phyloP scores from a whole-genome alignment of 2,113 vertebrate genomes.

The Setophaga petechia region DNA sequence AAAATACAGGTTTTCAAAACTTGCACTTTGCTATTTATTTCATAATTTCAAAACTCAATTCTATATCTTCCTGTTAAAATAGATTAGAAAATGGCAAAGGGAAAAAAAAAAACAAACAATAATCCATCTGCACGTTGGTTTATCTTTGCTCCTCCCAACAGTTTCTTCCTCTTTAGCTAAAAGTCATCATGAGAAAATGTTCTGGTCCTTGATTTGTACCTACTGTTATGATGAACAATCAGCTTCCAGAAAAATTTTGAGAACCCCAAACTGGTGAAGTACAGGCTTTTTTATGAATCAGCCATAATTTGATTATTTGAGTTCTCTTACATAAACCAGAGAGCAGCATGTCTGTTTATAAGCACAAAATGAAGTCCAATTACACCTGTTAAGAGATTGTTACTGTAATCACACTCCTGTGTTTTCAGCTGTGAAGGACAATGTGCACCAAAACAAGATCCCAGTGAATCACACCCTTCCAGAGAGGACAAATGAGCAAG shows the following conservation, averaged over 20 bases:
- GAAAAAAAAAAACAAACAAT: background rate
- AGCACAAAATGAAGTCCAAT: background rate
- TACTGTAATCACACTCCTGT: background rate
- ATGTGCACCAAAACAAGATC: conserved; percentile 66
- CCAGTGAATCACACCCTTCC: conserved; percentile 75
- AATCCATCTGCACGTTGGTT: background rate
- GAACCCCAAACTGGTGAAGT: background rate
- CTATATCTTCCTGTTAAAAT: background rate
- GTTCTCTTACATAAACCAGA: background rate
- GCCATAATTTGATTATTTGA: background rate
- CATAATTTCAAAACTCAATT: background rate
- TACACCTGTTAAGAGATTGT: background rate
- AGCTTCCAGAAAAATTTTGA: background rate
- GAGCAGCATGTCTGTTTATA: background rate
- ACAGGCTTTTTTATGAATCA: background rate
- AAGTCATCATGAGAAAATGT: background rate
- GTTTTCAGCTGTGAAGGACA: conserved; percentile 79
- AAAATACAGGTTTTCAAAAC: background rate
- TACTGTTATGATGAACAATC: background rate
- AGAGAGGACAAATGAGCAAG: conserved; percentile 79
- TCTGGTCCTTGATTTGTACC: background rate
- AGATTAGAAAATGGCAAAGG: background rate
- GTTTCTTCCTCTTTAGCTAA: background rate
- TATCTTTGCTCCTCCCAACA: background rate
- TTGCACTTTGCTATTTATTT: too few relatives aligned